Evolutionary conservation across 2,113 vertebrate species (phyloP).

Genomic region (Cyanoramphus novaezelandiae): DNA sequence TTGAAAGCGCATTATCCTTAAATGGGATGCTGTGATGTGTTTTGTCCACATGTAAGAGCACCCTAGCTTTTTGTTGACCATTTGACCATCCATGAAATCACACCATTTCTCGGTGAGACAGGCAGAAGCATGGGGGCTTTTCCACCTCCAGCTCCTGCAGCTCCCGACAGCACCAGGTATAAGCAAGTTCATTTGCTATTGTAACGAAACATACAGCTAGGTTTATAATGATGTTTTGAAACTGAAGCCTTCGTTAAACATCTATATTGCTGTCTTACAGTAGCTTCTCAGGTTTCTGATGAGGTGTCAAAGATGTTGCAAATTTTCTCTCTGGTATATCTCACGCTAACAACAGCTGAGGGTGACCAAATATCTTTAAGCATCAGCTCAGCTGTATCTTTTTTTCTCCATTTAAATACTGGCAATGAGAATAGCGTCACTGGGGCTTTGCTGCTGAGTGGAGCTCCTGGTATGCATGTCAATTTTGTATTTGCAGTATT

Average conservation of each 20-base stretch:
- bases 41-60: background rate
- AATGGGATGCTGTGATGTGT: fast-evolving
- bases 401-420: background rate
- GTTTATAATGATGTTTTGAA: background rate
- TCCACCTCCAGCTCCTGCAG: background rate
- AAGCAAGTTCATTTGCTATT: background rate
- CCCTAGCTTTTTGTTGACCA: fast-evolving
- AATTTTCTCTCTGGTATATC: background rate
- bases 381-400: background rate
- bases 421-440: background rate
- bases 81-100: too few species aligned
- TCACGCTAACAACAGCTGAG: background rate
- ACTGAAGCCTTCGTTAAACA: background rate
- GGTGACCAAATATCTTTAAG: background rate
- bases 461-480: background rate
- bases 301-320: constrained; percentile 6
- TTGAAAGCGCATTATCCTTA: background rate
- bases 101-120: fast-evolving
- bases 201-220: background rate
- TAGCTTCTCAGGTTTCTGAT: background rate
- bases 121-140: background rate
- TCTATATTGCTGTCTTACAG: background rate
- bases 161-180: background rate
- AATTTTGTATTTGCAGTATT: background rate
- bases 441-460: background rate